Evolutionary conservation across 2,888 invertebrate genomes (phyloP).

Genomic region (Aphrophora alni): DNA sequence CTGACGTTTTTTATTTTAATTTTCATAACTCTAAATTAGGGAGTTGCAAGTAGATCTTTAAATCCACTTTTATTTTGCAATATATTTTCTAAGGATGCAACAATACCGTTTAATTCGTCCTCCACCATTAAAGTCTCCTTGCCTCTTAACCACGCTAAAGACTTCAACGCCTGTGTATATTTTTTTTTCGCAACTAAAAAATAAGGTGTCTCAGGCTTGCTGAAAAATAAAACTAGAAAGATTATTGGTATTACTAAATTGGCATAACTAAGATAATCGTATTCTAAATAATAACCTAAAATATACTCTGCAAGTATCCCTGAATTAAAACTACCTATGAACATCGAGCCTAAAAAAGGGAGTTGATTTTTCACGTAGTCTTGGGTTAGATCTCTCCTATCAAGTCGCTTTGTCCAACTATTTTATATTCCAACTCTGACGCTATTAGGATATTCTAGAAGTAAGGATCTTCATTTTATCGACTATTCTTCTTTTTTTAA

Average conservation of each 20-base stretch:
- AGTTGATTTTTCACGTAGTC: too few species aligned
- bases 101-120: conserved; percentile 42
- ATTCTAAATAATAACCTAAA: conserved; percentile 54
- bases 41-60: conserved; percentile 36
- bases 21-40: too few species aligned
- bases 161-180: conserved; percentile 58
- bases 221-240: conserved; percentile 60
- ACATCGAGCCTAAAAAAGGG: conserved; percentile 48
- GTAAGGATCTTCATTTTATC: too few species aligned
- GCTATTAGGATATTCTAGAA: too few species aligned
- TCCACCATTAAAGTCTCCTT: conserved; percentile 29
- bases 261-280: conserved; percentile 56
- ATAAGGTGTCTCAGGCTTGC: conserved; percentile 69
- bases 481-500: too few species aligned
- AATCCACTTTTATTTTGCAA: conserved; percentile 12
- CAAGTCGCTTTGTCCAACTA: too few species aligned
- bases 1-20: too few species aligned
- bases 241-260: conserved; percentile 60
- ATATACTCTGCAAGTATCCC: conserved; percentile 47
- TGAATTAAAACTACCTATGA: conserved; percentile 47
- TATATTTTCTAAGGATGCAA: conserved; percentile 30
- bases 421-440: too few species aligned
- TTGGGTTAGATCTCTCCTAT: too few species aligned
- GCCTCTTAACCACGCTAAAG: conserved; percentile 42
- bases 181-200: conserved; percentile 63